phyloP scores from a whole-genome alignment of 2,888 invertebrate genomes.

The Empis stercorea region DNA sequence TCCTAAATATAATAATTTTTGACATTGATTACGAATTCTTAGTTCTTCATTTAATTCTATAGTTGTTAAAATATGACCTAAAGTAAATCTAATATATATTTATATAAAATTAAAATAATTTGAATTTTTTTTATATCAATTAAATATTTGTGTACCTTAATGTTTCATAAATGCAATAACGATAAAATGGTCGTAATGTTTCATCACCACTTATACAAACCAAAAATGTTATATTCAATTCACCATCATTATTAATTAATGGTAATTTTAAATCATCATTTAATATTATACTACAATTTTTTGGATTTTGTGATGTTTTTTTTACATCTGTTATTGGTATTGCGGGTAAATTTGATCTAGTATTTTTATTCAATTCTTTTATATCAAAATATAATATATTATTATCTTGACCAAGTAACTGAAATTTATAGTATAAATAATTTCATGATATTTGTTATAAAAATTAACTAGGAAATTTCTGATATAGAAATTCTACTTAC shows the following conservation, averaged over 20 bases:
- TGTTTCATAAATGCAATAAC: slow-evolving; percentile 13
- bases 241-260: slow-evolving; percentile 5
- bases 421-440: not conserved
- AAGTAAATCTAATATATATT: slow-evolving; percentile 12
- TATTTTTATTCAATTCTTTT: slow-evolving; percentile 2
- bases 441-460: no score
- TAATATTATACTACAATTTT: no score
- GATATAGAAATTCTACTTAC: no score
- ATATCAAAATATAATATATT: slow-evolving; percentile 15
- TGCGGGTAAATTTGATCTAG: slow-evolving; percentile 3
- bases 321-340: not conserved
- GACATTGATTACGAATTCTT: slow-evolving; percentile 46
- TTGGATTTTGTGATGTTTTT: not conserved
- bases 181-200: slow-evolving; percentile 7
- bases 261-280: not conserved
- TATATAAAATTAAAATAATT: not conserved
- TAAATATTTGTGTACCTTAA: slow-evolving; percentile 11
- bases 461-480: no score
- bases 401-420: slow-evolving; percentile 15
- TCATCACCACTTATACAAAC: slow-evolving; percentile 14
- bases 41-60: slow-evolving; percentile 50
- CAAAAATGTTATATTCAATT: slow-evolving; percentile 12
- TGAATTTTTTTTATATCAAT: no score
- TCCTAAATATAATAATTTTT: slow-evolving; percentile 53
- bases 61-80: slow-evolving; percentile 43